A percentile compares a stretch with the other conserved stretches of the same genome.
Conservation (phyloP, 2,797 vertebrate species). For the Clarias fuscus region DNA sequence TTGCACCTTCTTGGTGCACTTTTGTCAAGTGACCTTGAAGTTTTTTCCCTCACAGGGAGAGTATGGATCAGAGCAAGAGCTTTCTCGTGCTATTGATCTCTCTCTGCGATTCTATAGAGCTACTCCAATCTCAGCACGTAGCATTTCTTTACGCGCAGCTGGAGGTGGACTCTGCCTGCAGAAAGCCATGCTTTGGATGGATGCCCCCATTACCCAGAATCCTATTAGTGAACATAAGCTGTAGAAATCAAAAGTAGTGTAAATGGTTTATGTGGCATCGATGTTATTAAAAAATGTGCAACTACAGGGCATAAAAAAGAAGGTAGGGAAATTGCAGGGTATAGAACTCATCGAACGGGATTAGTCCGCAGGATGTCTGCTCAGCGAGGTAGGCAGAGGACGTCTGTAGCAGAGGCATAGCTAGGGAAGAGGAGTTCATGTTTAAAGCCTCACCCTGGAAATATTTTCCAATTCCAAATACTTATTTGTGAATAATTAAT, state of each 20-base stretch:
- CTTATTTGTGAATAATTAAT: background rate
- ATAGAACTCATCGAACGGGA: background rate
- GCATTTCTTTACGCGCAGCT: constrained; percentile 43
- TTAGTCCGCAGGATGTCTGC: background rate
- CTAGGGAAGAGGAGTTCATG: background rate
- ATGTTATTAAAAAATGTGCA: background rate
- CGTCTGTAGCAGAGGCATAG: background rate
- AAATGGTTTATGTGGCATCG: constrained; percentile 10
- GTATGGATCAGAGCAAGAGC: constrained; percentile 43
- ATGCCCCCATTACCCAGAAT: constrained; percentile 37
- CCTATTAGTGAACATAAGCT: constrained; percentile 32
- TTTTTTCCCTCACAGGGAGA: constrained; percentile 36
- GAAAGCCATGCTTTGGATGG: constrained; percentile 25
- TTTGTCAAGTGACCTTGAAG: constrained; percentile 39
- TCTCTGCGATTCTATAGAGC: constrained; percentile 44
- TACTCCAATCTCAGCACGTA: constrained; percentile 54
- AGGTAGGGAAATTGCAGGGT: background rate
- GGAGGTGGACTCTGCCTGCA: constrained; percentile 29
- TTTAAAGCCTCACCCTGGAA: background rate
- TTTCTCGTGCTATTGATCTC: constrained; percentile 53
- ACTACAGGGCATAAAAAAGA: background rate
- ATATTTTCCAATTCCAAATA: background rate
- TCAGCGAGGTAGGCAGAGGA: background rate
- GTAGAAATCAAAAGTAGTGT: constrained; percentile 20
- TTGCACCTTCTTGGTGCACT: background rate